Percentiles rank a stretch among this genome's conserved stretches.
Evolutionary conservation across 2,797 vertebrate species (phyloP).

Genomic region (Tadarida brasiliensis): DNA sequence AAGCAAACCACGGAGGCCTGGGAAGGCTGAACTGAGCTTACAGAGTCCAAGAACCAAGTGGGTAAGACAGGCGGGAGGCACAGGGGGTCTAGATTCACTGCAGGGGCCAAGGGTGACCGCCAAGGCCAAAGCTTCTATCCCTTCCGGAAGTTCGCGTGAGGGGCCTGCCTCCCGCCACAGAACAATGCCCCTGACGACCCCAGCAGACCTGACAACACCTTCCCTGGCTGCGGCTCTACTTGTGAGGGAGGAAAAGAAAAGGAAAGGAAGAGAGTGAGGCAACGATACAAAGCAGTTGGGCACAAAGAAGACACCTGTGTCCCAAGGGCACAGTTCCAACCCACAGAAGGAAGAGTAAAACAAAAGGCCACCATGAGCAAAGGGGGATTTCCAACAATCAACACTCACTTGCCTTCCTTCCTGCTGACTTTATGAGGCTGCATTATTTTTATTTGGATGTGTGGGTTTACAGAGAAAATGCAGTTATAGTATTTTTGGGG

Average conservation of each 20-base stretch:
- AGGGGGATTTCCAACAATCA: conserved; percentile 53
- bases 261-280: background rate
- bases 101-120: background rate
- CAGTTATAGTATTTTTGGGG: background rate
- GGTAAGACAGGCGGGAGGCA: background rate
- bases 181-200: background rate
- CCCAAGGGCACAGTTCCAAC: background rate
- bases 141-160: background rate
- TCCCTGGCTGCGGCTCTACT: background rate
- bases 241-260: background rate
- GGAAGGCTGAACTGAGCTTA: background rate
- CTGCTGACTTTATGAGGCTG: background rate
- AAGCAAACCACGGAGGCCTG: background rate
- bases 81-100: too few species aligned
- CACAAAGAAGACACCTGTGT: background rate
- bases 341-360: conserved; percentile 34
- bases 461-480: background rate
- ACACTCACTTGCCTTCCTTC: conserved; percentile 44
- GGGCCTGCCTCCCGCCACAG: background rate
- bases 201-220: background rate
- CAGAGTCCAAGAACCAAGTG: background rate
- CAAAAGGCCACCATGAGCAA: background rate
- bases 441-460: background rate
- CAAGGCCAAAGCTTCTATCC: background rate
- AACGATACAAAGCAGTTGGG: background rate